Evolutionary conservation across 2,888 invertebrate genomes (phyloP).

Genomic region (Andrena praecox): DNA sequence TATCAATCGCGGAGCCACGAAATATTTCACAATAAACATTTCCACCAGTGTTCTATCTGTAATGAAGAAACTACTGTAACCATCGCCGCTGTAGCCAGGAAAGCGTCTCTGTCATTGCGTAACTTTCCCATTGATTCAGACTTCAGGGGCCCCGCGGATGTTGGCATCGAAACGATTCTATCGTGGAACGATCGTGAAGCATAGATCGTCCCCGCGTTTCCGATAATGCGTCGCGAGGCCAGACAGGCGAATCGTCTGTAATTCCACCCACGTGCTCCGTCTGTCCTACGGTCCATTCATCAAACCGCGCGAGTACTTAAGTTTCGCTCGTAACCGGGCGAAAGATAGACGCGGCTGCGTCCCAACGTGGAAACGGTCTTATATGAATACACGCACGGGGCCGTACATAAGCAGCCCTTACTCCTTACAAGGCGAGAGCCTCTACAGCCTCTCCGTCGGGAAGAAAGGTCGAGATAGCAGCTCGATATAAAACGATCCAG

Average conservation of each 20-base stretch:
- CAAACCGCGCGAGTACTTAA: conserved; percentile 62
- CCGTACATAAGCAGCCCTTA: conserved; percentile 71
- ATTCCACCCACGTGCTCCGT: conserved; percentile 71
- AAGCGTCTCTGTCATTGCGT: neutral
- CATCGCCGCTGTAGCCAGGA: neutral
- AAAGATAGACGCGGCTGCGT: conserved; percentile 54
- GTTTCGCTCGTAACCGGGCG: conserved; percentile 52
- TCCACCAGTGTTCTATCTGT: too few relatives aligned
- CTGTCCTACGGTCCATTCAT: conserved; percentile 68
- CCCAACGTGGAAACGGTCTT: conserved; percentile 54
- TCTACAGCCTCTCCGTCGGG: conserved; percentile 39
- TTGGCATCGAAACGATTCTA: conserved; percentile 11
- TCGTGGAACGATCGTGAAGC: conserved; percentile 46
- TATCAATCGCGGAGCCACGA: too few relatives aligned
- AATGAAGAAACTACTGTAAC: too few relatives aligned
- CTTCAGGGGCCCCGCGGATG: neutral
- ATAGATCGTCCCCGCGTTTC: conserved; percentile 45
- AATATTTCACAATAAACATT: too few relatives aligned
- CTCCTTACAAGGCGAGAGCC: conserved; percentile 73
- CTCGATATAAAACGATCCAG: conserved; percentile 61
- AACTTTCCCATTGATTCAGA: neutral
- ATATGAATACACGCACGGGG: conserved; percentile 54
- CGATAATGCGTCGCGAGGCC: conserved; percentile 37
- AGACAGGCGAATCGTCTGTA: conserved; percentile 63
- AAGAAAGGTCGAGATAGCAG: conserved; percentile 65